phyloP scores from a whole-genome alignment of 2,888 invertebrate genomes.

The Mythimna ferrago region DNA sequence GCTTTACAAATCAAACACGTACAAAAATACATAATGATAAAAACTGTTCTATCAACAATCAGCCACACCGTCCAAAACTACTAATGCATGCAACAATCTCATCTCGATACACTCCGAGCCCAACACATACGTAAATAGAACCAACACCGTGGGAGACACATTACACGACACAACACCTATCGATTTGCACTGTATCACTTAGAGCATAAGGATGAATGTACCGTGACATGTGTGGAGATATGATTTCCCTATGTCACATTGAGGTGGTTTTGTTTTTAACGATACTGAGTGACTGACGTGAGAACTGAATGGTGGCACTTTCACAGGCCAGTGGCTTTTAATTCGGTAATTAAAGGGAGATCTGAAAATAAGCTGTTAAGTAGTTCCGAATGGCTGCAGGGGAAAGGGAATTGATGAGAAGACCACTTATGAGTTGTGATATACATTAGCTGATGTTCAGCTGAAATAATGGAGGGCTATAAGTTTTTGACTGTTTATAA shows the following conservation, averaged over 20 bases:
- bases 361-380: conserved; percentile 67
- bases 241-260: conserved; percentile 65
- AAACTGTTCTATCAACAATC: background rate
- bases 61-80: conserved; percentile 25
- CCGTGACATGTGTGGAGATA: conserved; percentile 26
- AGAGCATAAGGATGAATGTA: conserved; percentile 63
- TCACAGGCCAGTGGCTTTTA: conserved; percentile 79
- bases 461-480: conserved; percentile 1
- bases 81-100: conserved; percentile 44
- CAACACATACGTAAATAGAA: conserved; percentile 76
- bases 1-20: background rate
- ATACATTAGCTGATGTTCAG: conserved; percentile 20
- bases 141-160: conserved; percentile 80
- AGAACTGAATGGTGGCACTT: conserved; percentile 81
- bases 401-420: conserved; percentile 57
- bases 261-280: conserved; percentile 81
- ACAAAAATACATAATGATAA: background rate
- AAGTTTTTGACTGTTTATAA: background rate
- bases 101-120: conserved; percentile 58
- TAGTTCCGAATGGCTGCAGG: conserved; percentile 66
- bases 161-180: conserved; percentile 50
- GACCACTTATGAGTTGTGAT: conserved; percentile 38
- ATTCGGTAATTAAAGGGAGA: conserved; percentile 70
- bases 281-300: conserved; percentile 85
- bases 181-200: conserved; percentile 59